These are phyloP conservation scores for Drepanosiphum platanoidis DNA, from an alignment of 2,888 invertebrate genomes.

Conservation along the genomic window DNA sequence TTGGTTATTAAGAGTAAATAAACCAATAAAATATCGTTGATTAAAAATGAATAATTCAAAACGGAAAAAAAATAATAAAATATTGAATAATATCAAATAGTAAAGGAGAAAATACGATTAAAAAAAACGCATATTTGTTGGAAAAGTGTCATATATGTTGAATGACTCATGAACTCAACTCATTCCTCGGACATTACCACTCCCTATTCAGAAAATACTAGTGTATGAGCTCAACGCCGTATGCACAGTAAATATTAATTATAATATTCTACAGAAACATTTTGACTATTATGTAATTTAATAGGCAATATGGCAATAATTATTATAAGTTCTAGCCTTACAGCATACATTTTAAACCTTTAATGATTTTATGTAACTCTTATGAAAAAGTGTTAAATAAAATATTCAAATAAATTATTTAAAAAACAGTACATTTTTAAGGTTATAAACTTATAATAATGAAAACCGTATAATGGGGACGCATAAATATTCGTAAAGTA, in stretches of 20 bases:
- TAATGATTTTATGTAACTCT: not conserved
- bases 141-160: conserved; percentile 23
- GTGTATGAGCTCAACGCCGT: not conserved
- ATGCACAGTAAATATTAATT: conserved; percentile 23
- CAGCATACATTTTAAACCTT: not conserved
- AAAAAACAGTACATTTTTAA: too few species aligned
- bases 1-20: not conserved
- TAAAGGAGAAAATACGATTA: conserved; percentile 15
- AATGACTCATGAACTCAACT: conserved; percentile 46
- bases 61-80: not conserved
- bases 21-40: conserved; percentile 2
- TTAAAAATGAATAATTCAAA: not conserved
- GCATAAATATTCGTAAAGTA: too few species aligned
- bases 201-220: conserved; percentile 5
- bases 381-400: too few species aligned
- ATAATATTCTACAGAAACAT: conserved; percentile 29
- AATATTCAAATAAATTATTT: too few species aligned
- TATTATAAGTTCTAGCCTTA: not conserved
- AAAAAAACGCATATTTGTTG: conserved; percentile 29
- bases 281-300: conserved; percentile 11
- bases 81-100: too few species aligned
- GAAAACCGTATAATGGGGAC: too few species aligned
- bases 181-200: conserved; percentile 45
- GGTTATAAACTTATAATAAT: too few species aligned
- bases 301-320: not conserved